These are phyloP conservation scores for Phaethornis superciliosus DNA, from an alignment of 2,113 vertebrate species.

Conservation along the genomic window DNA sequence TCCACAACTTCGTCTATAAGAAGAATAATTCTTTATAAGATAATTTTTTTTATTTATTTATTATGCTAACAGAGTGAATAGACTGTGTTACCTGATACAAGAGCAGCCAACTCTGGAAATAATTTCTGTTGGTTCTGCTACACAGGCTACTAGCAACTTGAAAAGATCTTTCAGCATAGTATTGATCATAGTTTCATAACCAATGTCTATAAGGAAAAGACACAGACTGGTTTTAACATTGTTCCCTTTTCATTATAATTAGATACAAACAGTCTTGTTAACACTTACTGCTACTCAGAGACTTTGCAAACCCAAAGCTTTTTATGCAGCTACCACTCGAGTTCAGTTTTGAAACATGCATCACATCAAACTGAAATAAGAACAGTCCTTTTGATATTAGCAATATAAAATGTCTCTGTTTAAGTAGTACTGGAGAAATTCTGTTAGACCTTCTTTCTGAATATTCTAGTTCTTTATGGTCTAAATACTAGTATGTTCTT, in stretches of 20 bases:
- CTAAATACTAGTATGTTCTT: background rate
- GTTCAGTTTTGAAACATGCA: background rate
- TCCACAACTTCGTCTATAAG: background rate
- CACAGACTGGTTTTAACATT: background rate
- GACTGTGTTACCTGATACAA: conserved; percentile 88
- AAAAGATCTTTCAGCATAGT: conserved; percentile 96
- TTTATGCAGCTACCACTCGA: background rate
- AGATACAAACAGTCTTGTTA: background rate
- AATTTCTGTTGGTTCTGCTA: conserved; percentile 94
- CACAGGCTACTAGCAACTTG: conserved; percentile 90
- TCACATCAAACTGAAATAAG: background rate
- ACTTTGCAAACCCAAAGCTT: background rate
- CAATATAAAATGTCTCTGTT: background rate
- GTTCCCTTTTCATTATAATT: background rate
- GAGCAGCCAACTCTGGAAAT: conserved; percentile 98
- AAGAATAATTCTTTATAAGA: no score
- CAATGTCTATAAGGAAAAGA: conserved; percentile 76
- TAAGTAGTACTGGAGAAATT: background rate
- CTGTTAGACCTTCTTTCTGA: background rate
- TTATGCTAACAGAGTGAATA: background rate
- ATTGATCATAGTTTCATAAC: conserved; percentile 94
- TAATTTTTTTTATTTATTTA: background rate
- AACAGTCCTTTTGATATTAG: background rate
- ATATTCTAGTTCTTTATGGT: background rate
- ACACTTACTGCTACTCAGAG: background rate